Evolutionary conservation across 2,797 vertebrate genomes (phyloP).

Genomic region (Oryzias sinensis): DNA sequence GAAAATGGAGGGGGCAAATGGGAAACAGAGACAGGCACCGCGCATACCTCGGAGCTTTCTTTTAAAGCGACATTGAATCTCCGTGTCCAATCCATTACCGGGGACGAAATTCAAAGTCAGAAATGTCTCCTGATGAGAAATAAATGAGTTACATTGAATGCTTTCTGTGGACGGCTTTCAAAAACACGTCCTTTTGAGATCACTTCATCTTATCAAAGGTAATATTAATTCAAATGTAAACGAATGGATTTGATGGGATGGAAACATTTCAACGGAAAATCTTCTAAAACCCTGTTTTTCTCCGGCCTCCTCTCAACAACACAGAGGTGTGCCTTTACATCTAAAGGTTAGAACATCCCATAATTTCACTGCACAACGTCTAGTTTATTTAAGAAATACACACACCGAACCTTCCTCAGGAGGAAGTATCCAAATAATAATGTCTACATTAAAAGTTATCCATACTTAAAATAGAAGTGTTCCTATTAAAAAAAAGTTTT

Average conservation of each 20-base stretch:
- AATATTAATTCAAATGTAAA: not conserved
- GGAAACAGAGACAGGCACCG: constrained; percentile 63
- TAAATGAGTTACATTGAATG: constrained; percentile 87
- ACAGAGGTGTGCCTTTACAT: no score
- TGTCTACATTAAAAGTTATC: no score
- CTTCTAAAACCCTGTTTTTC: no score
- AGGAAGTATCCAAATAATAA: no score
- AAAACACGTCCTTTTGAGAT: constrained; percentile 33
- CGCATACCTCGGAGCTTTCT: constrained; percentile 58
- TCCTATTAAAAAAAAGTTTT: no score
- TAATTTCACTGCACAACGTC: no score
- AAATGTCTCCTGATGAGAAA: constrained; percentile 88
- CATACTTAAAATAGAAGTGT: no score
- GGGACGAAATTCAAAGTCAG: constrained; percentile 80
- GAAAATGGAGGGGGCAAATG: constrained; percentile 52
- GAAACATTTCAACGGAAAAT: no score
- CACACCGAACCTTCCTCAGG: no score
- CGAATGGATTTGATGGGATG: not conserved
- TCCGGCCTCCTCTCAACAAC: no score
- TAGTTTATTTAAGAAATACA: no score
- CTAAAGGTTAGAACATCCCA: no score
- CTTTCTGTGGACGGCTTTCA: constrained; percentile 74
- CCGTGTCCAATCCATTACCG: constrained; percentile 93
- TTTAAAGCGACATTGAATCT: constrained; percentile 87
- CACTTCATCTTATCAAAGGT: not conserved